These are phyloP conservation scores for Eufriesea mexicana DNA, from an alignment of 1,140 invertebrate genomes.

Conservation along the genomic window DNA sequence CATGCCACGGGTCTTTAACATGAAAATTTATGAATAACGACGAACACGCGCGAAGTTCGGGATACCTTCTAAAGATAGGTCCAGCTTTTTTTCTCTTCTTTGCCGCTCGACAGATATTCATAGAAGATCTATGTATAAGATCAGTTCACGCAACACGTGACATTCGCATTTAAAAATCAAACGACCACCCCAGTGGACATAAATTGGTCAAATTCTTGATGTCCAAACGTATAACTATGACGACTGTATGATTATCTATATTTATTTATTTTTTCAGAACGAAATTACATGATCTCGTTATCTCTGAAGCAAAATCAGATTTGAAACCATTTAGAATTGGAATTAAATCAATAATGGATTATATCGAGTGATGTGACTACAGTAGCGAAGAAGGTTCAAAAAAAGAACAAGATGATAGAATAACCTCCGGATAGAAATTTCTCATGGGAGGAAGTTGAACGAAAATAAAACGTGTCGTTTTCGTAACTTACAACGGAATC, in stretches of 20 bases:
- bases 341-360: too few species aligned
- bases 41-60: neutral
- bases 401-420: neutral
- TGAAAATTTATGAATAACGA: neutral
- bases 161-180: neutral
- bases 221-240: neutral
- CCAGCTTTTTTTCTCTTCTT: neutral
- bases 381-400: rapidly evolving
- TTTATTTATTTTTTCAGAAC: neutral
- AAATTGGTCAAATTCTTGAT: neutral
- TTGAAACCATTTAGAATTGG: neutral
- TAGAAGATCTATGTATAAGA: neutral
- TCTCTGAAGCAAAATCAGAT: neutral
- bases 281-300: neutral
- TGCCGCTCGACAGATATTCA: neutral
- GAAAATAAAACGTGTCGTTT: neutral
- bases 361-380: too few species aligned
- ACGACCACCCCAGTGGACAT: neutral
- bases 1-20: neutral
- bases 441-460: neutral
- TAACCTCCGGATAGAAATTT: too few species aligned
- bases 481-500: neutral
- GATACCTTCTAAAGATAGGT: neutral
- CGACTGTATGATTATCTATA: neutral
- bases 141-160: neutral